Percentiles rank a stretch among this genome's conserved stretches.
These are phyloP conservation scores for Eulithis prunata DNA, from an alignment of 2,888 invertebrate species.

Conservation along the genomic window DNA sequence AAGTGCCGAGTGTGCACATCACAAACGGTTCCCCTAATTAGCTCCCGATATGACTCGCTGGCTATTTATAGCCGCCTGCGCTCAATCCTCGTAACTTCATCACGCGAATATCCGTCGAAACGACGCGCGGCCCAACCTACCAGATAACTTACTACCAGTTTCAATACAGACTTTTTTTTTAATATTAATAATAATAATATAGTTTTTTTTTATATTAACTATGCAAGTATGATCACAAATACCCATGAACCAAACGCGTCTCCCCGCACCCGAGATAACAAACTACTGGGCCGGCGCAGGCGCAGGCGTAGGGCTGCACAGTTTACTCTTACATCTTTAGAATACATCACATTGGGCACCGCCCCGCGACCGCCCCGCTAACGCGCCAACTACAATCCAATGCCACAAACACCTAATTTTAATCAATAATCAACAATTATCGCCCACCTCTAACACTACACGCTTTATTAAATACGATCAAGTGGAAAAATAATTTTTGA, in stretches of 20 bases:
- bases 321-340: slow-evolving; percentile 25
- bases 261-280: slow-evolving; percentile 66
- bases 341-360: slow-evolving; percentile 40
- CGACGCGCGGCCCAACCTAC: slow-evolving; percentile 52
- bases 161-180: slow-evolving; percentile 64
- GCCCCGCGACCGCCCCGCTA: slow-evolving; percentile 35
- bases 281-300: slow-evolving; percentile 61
- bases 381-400: slow-evolving; percentile 68
- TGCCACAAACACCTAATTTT: slow-evolving; percentile 81
- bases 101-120: slow-evolving; percentile 36
- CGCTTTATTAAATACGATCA: slow-evolving; percentile 78
- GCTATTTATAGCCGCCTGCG: slow-evolving; percentile 60
- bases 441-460: slow-evolving; percentile 81
- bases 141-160: slow-evolving; percentile 63
- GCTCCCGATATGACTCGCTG: slow-evolving; percentile 55
- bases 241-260: slow-evolving; percentile 78
- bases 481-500: slow-evolving; percentile 84
- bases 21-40: slow-evolving; percentile 54
- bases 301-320: slow-evolving; percentile 35
- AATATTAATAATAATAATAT: slow-evolving; percentile 70
- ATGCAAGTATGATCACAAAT: slow-evolving; percentile 81
- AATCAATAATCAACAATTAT: slow-evolving; percentile 84
- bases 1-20: slow-evolving; percentile 40
- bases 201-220: slow-evolving; percentile 75
- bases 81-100: slow-evolving; percentile 44